Percentiles rank a stretch among this genome's conserved stretches.
Conservation (phyloP, 2,113 vertebrate species). For the Trinectes maculatus region DNA sequence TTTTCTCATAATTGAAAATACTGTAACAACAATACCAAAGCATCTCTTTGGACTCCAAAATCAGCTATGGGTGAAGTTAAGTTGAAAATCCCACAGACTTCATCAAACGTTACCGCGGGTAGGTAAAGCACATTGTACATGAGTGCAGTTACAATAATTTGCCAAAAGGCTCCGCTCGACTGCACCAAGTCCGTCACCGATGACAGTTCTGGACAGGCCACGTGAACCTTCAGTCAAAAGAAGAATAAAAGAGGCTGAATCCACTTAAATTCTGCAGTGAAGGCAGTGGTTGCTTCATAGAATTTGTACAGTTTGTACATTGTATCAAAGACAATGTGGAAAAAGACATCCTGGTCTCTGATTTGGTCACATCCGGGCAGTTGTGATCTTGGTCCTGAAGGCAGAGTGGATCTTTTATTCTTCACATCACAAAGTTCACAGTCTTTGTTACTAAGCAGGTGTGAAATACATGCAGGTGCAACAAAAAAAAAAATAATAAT, state of each 20-base stretch:
- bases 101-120: not conserved
- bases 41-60: constrained; percentile 35
- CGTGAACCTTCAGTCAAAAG: not conserved
- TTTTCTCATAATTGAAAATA: constrained; percentile 51
- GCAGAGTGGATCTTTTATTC: constrained; percentile 37
- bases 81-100: constrained; percentile 12
- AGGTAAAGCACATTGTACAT: not conserved
- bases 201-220: not conserved
- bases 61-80: constrained; percentile 2
- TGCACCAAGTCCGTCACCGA: constrained; percentile 10
- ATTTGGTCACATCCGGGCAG: constrained; percentile 10
- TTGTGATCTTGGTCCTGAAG: constrained; percentile 30
- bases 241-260: constrained; percentile 10
- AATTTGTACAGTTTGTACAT: not conserved
- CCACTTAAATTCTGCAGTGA: constrained; percentile 8
- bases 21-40: constrained; percentile 47
- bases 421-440: constrained; percentile 18
- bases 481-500: not conserved
- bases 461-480: constrained; percentile 24
- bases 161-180: constrained; percentile 7
- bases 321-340: constrained; percentile 15
- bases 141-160: no score
- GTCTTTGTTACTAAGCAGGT: constrained; percentile 15
- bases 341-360: not conserved
- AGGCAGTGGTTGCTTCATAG: constrained; percentile 57